phyloP scores from a whole-genome alignment of 2,797 vertebrate species.

The Oophaga sylvatica region DNA sequence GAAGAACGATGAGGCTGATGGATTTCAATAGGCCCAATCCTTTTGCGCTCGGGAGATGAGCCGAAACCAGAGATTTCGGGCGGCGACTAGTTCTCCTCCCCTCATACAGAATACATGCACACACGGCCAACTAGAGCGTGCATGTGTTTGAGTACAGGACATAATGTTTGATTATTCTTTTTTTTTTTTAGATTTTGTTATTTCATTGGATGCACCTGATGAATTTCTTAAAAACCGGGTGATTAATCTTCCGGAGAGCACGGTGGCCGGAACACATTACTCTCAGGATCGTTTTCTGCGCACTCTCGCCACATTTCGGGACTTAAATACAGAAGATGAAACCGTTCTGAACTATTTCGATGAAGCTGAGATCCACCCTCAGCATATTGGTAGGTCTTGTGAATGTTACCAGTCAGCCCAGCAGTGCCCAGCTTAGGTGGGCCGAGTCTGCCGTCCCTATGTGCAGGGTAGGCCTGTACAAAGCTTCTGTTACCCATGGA shows the following conservation, averaged over 20 bases:
- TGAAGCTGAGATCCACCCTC: slow-evolving; percentile 79
- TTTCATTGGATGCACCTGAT: slow-evolving; percentile 83
- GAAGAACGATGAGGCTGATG: no score
- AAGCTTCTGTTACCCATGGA: not conserved
- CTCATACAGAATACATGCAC: no score
- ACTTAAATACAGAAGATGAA: slow-evolving; percentile 75
- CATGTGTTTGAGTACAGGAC: no score
- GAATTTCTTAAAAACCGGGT: slow-evolving; percentile 84
- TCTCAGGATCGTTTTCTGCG: slow-evolving; percentile 77
- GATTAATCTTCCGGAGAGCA: slow-evolving; percentile 83
- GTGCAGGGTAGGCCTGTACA: not conserved
- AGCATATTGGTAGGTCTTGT: slow-evolving; percentile 79
- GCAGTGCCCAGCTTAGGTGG: no score
- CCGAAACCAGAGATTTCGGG: no score
- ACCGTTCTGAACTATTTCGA: slow-evolving; percentile 86
- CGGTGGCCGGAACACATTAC: slow-evolving; percentile 80
- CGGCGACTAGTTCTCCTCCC: no score
- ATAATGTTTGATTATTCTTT: not conserved
- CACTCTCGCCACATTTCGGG: slow-evolving; percentile 75
- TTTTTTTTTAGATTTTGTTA: slow-evolving; percentile 78
- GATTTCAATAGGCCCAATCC: no score
- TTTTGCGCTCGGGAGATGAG: no score
- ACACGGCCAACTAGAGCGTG: no score
- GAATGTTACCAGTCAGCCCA: not conserved
- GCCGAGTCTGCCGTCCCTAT: not conserved